Evolutionary conservation across 30 jellyfish, hydroid and myxozoan species (phyloP).

Genomic region (Aurelia aurita complex sp. Pacific): DNA sequence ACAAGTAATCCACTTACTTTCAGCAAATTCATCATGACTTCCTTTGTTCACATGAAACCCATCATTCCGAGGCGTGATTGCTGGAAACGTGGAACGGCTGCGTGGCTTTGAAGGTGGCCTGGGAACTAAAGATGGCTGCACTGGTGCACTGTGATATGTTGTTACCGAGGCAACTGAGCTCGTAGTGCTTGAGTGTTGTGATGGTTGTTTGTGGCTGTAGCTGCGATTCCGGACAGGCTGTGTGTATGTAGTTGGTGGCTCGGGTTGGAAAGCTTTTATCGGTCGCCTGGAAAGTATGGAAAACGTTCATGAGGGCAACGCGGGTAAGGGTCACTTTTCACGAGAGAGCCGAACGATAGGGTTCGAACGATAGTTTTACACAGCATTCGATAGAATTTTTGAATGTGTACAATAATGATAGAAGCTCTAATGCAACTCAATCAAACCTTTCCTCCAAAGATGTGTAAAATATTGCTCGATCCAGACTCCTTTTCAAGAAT

Average conservation of each 20-base stretch:
- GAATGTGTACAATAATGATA: too few relatives aligned
- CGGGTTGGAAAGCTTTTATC: conserved; percentile 41
- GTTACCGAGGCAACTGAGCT: conserved; percentile 67
- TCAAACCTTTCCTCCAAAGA: too few relatives aligned
- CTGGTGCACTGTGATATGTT: conserved; percentile 79
- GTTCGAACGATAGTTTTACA: too few relatives aligned
- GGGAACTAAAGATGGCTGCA: conserved; percentile 67
- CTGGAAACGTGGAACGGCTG: conserved; percentile 61
- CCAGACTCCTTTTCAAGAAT: too few relatives aligned
- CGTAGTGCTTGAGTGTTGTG: conserved; percentile 53
- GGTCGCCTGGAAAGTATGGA: conserved; percentile 31
- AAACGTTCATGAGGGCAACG: neutral
- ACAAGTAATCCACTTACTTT: conserved; percentile 12
- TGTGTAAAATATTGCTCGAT: too few relatives aligned
- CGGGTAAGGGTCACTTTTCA: too few relatives aligned
- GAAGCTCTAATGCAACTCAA: too few relatives aligned
- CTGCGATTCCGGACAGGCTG: conserved; percentile 51
- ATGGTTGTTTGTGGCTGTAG: conserved; percentile 20
- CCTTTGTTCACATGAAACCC: conserved; percentile 8
- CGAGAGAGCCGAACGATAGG: too few relatives aligned
- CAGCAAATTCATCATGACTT: conserved; percentile 22
- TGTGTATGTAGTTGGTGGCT: conserved; percentile 45
- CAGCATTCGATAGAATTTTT: too few relatives aligned
- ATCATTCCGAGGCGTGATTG: conserved; percentile 44
- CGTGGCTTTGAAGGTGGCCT: conserved; percentile 72